Evolutionary conservation across 2,113 vertebrate species (phyloP).

Genomic region (Sylvilagus bachmani): DNA sequence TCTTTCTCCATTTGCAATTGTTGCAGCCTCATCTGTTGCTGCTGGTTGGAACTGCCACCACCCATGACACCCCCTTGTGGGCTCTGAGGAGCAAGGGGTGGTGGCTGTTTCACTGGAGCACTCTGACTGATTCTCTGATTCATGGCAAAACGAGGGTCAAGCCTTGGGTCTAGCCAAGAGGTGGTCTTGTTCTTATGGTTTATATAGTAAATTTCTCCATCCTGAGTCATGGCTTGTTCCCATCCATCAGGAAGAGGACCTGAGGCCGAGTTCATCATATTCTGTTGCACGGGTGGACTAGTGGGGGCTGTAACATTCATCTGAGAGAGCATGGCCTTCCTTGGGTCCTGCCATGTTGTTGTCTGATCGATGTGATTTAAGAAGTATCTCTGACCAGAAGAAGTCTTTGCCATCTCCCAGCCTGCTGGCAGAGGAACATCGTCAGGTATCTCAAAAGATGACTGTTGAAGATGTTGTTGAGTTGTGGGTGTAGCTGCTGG

Average conservation of each 20-base stretch:
- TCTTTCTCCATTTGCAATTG: conserved; percentile 98
- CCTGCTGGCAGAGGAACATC: conserved; percentile 96
- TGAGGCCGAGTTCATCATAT: too few species aligned
- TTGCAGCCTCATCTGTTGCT: conserved; percentile 96
- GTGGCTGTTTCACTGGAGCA: conserved; percentile 94
- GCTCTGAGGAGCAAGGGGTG: conserved; percentile 93
- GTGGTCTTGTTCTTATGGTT: conserved; percentile 99
- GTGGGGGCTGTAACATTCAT: too few species aligned
- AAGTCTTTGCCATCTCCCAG: conserved; percentile 99
- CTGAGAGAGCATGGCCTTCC: too few species aligned
- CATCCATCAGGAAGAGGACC: conserved; percentile 98
- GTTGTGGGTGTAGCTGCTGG: conserved; percentile 89
- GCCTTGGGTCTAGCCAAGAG: conserved; percentile 98
- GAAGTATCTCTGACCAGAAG: conserved; percentile 99
- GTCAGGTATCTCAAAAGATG: conserved; percentile 98
- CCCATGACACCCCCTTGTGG: conserved; percentile 92
- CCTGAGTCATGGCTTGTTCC: conserved; percentile 99
- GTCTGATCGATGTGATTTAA: too few species aligned
- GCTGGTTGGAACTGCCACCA: conserved; percentile 88
- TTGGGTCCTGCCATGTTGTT: too few species aligned
- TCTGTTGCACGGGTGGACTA: too few species aligned
- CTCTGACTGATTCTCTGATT: conserved; percentile 97
- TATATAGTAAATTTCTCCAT: conserved; percentile 99
- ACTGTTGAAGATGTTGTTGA: conserved; percentile 97
- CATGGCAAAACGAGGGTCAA: conserved; percentile 97